These are phyloP conservation scores for Ceratina calcarata DNA, from an alignment of 1,140 invertebrate genomes.

Conservation along the genomic window DNA sequence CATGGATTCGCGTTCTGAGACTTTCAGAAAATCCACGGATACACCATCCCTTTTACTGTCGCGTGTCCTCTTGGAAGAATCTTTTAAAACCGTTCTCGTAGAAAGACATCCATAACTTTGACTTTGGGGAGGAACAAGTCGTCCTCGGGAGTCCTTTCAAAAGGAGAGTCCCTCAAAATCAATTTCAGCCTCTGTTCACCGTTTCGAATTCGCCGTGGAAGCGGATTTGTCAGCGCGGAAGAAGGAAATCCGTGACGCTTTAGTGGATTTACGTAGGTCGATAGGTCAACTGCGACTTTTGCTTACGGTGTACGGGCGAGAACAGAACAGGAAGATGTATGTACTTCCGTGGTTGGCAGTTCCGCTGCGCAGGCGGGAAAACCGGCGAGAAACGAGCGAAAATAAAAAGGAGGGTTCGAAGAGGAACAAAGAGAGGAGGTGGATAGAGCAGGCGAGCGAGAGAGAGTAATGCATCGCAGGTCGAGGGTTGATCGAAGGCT, in stretches of 20 bases:
- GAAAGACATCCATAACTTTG: no score
- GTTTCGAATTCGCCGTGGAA: neutral
- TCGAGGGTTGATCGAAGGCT: constrained; percentile 32
- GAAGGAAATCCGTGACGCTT: neutral
- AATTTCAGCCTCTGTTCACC: neutral
- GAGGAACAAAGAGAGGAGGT: neutral
- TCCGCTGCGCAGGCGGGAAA: neutral
- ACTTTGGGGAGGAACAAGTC: no score
- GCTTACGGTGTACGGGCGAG: neutral
- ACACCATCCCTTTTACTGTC: no score
- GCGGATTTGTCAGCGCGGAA: neutral
- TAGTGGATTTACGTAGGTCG: constrained; percentile 24
- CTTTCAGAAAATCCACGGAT: no score
- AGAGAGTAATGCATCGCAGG: constrained; percentile 3
- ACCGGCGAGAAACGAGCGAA: neutral
- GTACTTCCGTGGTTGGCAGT: constrained; percentile 34
- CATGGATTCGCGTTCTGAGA: no score
- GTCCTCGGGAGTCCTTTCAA: neutral
- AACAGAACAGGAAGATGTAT: constrained; percentile 30
- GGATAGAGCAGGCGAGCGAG: neutral
- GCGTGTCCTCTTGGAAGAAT: no score
- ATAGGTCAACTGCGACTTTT: constrained; percentile 19
- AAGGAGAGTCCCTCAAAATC: neutral
- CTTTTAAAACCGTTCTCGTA: no score
- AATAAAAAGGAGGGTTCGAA: neutral